phyloP scores from a whole-genome alignment of 2,113 vertebrate genomes.

The Centropus bengalensis region DNA sequence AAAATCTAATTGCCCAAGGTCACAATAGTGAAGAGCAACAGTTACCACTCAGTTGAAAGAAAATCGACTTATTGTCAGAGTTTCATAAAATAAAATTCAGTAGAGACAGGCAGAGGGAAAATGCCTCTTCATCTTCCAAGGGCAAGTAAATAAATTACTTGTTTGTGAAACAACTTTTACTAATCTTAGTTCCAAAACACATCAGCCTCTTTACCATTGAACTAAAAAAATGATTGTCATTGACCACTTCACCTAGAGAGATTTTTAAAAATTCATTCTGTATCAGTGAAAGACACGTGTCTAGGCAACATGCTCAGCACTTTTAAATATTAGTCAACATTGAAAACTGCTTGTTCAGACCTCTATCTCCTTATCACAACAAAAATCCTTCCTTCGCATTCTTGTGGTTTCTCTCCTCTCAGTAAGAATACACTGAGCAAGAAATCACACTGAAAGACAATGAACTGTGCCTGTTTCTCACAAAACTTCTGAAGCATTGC shows the following conservation, averaged over 20 bases:
- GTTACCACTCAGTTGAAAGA: background rate
- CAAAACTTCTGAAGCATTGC: background rate
- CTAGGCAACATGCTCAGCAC: background rate
- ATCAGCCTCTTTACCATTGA: background rate
- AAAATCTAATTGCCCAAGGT: background rate
- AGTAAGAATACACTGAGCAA: background rate
- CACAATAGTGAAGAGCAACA: background rate
- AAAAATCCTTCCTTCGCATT: background rate
- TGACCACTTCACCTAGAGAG: background rate
- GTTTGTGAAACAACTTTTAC: background rate
- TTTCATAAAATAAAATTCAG: background rate
- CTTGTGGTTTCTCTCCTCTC: background rate
- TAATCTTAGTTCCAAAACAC: background rate
- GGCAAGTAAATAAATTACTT: background rate
- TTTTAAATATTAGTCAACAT: background rate
- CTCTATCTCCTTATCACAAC: background rate
- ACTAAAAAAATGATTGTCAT: background rate
- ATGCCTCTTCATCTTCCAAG: background rate
- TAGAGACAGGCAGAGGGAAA: background rate
- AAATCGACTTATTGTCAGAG: background rate
- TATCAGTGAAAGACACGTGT: background rate
- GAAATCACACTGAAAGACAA: background rate
- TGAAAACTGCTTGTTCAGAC: background rate
- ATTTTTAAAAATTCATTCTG: background rate
- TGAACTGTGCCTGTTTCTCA: accelerated